phyloP scores from a whole-genome alignment of 2,888 invertebrate genomes.

The Xestia rhomboidea region DNA sequence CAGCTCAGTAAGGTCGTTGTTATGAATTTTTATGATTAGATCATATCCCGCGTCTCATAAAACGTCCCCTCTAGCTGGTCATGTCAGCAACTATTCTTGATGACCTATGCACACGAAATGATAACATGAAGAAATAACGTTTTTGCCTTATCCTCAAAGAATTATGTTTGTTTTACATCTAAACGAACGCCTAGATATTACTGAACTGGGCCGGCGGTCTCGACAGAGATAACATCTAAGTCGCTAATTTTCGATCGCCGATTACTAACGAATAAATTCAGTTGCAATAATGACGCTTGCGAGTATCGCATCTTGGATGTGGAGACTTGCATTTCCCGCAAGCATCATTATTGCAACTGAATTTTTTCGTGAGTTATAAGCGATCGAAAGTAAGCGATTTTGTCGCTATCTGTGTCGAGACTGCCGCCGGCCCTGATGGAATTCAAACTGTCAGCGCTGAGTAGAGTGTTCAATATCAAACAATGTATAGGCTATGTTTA shows the following conservation, averaged over 20 bases:
- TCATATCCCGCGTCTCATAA: constrained; percentile 29
- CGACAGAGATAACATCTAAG: too few relatives aligned
- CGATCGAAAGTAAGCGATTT: too few relatives aligned
- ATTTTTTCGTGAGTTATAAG: too few relatives aligned
- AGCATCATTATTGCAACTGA: too few relatives aligned
- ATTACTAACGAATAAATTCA: too few relatives aligned
- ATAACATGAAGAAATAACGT: neutral
- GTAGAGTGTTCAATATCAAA: neutral
- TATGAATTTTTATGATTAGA: constrained; percentile 39
- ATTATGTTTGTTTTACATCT: neutral
- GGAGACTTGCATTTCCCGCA: too few relatives aligned
- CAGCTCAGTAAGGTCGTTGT: constrained; percentile 9
- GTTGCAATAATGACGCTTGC: too few relatives aligned
- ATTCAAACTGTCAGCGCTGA: neutral
- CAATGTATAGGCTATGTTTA: neutral
- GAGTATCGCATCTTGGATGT: too few relatives aligned
- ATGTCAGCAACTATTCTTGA: constrained; percentile 23
- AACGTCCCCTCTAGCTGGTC: constrained; percentile 28
- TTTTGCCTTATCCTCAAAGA: neutral
- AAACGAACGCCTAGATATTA: neutral
- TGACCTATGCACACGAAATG: constrained; percentile 8
- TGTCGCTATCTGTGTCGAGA: too few relatives aligned
- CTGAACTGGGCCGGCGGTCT: too few relatives aligned
- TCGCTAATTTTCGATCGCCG: too few relatives aligned
- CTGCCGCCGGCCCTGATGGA: too few relatives aligned